Evolutionary conservation across 2,797 vertebrate species (phyloP).

Genomic region (Distichodus sexfasciatus): DNA sequence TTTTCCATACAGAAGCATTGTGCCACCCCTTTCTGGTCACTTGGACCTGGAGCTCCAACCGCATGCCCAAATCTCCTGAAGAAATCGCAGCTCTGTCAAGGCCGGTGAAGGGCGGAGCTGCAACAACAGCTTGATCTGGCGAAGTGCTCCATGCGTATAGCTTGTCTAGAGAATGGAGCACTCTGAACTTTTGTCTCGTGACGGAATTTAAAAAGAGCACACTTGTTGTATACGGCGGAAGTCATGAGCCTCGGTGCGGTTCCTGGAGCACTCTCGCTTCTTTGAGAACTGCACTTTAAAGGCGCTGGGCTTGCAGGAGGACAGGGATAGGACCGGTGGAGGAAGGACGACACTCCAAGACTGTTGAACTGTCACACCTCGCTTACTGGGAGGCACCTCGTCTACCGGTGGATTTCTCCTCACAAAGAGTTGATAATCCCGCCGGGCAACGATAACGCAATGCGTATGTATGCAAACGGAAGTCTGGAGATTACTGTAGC

Average conservation of each 20-base stretch:
- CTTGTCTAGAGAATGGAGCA: slow-evolving; percentile 83
- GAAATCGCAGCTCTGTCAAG: slow-evolving; percentile 72
- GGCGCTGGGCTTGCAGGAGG: not conserved
- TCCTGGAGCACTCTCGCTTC: slow-evolving; percentile 77
- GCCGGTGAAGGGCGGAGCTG: slow-evolving; percentile 78
- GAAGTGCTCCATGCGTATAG: slow-evolving; percentile 82
- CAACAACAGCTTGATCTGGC: slow-evolving; percentile 87
- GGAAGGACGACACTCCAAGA: too few species aligned
- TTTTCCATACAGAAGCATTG: slow-evolving; percentile 75
- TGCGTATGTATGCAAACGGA: slow-evolving; percentile 80
- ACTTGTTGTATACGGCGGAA: slow-evolving; percentile 78
- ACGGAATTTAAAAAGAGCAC: slow-evolving; percentile 78
- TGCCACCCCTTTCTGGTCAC: slow-evolving; percentile 71
- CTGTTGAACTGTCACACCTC: slow-evolving; percentile 78
- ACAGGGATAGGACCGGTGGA: too few species aligned
- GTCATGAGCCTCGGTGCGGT: slow-evolving; percentile 71
- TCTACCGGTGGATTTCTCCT: slow-evolving; percentile 85
- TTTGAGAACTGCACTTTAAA: slow-evolving; percentile 79
- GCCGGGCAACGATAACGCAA: slow-evolving; percentile 76
- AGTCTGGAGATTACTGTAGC: slow-evolving; percentile 78
- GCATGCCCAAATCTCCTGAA: slow-evolving; percentile 73
- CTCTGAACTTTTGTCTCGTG: slow-evolving; percentile 77
- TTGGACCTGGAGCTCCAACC: slow-evolving; percentile 92
- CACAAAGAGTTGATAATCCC: slow-evolving; percentile 76
- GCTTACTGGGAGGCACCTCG: slow-evolving; percentile 51